phyloP scores from a whole-genome alignment of 2,113 vertebrate species.

The Pogonocichla stellata region DNA sequence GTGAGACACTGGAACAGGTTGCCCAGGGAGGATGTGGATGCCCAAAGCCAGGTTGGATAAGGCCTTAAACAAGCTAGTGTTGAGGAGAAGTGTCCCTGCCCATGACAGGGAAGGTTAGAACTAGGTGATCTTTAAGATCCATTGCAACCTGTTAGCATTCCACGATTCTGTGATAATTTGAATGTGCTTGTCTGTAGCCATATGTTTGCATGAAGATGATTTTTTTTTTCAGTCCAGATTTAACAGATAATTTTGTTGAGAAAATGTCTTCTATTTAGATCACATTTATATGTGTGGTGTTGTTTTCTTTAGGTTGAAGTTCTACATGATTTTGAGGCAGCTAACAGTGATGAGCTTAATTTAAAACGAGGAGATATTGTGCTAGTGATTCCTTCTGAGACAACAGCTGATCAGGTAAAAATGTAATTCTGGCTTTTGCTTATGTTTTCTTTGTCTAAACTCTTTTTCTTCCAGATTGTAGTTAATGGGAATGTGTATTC shows the following conservation, averaged over 20 bases:
- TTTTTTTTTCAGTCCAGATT: background rate
- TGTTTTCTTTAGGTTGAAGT: conserved; percentile 83
- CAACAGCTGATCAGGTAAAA: conserved; percentile 90
- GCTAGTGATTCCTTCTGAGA: conserved; percentile 86
- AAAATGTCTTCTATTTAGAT: background rate
- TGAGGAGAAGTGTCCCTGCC: background rate
- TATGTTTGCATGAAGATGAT: background rate
- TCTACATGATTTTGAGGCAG: conserved; percentile 94
- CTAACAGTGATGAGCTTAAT: conserved; percentile 91
- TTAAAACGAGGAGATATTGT: conserved; percentile 89
- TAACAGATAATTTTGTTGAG: background rate
- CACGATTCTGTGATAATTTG: background rate
- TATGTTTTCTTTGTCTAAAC: background rate
- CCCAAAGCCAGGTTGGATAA: background rate
- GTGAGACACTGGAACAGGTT: background rate
- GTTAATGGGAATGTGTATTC: background rate
- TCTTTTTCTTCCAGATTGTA: background rate
- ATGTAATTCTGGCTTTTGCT: background rate
- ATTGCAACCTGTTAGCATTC: background rate
- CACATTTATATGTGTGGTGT: background rate
- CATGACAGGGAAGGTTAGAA: background rate
- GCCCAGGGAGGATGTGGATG: background rate
- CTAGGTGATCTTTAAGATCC: background rate
- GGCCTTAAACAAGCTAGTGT: background rate
- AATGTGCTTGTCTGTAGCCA: background rate